Conservation (phyloP, 1,140 invertebrate genomes). For the Brachionus calyciflorus region DNA sequence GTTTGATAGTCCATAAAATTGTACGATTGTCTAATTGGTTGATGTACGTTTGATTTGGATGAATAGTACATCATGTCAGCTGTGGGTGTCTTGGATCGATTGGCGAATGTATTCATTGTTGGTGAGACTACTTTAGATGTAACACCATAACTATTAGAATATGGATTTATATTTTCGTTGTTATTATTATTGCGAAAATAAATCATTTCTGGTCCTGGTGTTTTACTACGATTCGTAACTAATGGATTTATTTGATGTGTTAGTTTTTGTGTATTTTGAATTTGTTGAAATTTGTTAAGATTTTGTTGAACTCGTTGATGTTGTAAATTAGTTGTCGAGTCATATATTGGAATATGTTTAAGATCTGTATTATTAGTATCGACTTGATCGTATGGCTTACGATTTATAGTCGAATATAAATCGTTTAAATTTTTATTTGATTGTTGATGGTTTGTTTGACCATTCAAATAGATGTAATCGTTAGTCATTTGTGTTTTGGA, state of each 20-base stretch:
- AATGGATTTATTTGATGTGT: not conserved
- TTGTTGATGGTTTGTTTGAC: not conserved
- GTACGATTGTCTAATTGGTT: slow-evolving; percentile 26
- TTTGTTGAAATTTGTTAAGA: slow-evolving; percentile 19
- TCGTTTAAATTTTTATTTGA: slow-evolving; percentile 27
- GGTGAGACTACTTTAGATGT: not conserved
- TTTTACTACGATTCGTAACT: slow-evolving; percentile 25
- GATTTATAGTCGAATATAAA: slow-evolving; percentile 4
- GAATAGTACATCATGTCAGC: slow-evolving; percentile 44
- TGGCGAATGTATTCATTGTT: not conserved
- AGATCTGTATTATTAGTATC: no score
- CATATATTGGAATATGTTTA: slow-evolving; percentile 36
- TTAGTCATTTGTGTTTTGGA: not conserved
- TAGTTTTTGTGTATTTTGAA: slow-evolving; percentile 5
- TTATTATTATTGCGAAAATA: slow-evolving; percentile 22
- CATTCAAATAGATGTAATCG: slow-evolving; percentile 39
- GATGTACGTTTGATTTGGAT: not conserved
- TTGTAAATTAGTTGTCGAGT: slow-evolving; percentile 38
- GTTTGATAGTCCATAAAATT: slow-evolving; percentile 21
- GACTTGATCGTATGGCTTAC: not conserved
- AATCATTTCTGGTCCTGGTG: slow-evolving; percentile 45
- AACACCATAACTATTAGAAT: slow-evolving; percentile 1
- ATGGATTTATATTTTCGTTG: slow-evolving; percentile 9
- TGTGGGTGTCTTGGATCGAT: slow-evolving; percentile 44
- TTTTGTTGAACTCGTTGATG: slow-evolving; percentile 37